Evolutionary conservation across 2,888 invertebrate species (phyloP), one percentile per base, ranked within the genome.

Genomic region (Spodoptera picta): DNA sequence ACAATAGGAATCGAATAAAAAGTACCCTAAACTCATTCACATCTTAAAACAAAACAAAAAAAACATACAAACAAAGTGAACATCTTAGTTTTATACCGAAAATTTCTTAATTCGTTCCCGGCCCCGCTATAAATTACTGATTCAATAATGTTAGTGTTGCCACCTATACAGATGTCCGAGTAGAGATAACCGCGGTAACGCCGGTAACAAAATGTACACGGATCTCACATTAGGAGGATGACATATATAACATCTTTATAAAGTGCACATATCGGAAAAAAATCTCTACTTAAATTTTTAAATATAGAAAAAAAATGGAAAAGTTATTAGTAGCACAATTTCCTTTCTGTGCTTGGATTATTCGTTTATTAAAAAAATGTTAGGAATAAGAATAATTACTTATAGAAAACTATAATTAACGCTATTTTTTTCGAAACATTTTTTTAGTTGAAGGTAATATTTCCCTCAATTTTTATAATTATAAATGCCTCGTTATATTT

Each of bases 121-220:
- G 82, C 86, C 81, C 81, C 80, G 89, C 86, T 89, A 93, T 93
- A 93, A 93, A 93, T 79, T 93, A 92, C 91, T 82, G 86, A 77
- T 84, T 86, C 89, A 89, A 89, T 93, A 92, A 90, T 92, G 91
- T 89, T 87, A 87, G 89, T 86, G 83, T 87, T 88, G 92, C 93
- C 92, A 90, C 93, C 87, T 93, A 92, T 92, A 92, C 93, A 93
- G 93, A 92, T 93, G 94, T 93, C 92, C 86, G 80, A 75, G 66
- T 69, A 56, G 73, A 84, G 94, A 94, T 94, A 94, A 92, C 94
- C 92, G 92, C 89, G 76, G 80, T 94, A 94, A 92, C 93, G 92
- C 92, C 89, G 77, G 80, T 82, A 81, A 90, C 92, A 87, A 90
- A 92, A 91, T 90, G 89, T 87, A 94, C 94, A 94, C 86, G 93